A percentile compares a stretch with the other conserved stretches of the same genome.
Evolutionary conservation across 2,797 vertebrate genomes (phyloP).

Genomic region (Buceros bicornis): DNA sequence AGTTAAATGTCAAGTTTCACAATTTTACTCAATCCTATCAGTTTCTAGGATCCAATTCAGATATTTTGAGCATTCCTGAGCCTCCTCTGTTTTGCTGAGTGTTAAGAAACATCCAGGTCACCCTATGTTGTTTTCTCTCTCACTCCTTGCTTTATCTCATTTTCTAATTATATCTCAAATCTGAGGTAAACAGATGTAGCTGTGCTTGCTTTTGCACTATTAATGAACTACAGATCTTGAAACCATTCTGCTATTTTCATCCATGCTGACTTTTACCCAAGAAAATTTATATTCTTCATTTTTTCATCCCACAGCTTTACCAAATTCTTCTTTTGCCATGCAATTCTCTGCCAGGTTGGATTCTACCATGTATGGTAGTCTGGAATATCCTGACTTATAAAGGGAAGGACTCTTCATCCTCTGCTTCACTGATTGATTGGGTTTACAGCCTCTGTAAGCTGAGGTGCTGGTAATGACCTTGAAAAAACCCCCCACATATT

Average conservation of each 20-base stretch:
- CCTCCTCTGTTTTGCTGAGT: background rate
- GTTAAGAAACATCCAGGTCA: background rate
- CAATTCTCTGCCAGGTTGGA: background rate
- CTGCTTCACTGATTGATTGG: background rate
- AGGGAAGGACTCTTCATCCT: background rate
- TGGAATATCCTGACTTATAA: background rate
- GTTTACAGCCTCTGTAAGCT: background rate
- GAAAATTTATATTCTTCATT: background rate
- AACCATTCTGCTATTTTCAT: background rate
- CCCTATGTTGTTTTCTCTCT: background rate
- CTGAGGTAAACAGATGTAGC: background rate
- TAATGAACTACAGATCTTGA: background rate
- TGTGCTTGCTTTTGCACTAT: constrained; percentile 4
- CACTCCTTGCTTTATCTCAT: background rate
- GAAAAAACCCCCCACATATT: background rate
- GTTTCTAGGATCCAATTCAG: background rate
- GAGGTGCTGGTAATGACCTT: background rate
- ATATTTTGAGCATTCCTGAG: background rate
- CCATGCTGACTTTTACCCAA: background rate
- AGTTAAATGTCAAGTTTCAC: background rate
- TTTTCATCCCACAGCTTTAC: background rate
- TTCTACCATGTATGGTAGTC: background rate
- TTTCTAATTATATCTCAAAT: background rate
- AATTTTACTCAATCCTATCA: background rate
- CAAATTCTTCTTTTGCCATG: background rate